Evolutionary conservation across 2,888 invertebrate genomes (phyloP), one percentile per base, ranked within the genome.

Genomic region (Drosophila dives): DNA sequence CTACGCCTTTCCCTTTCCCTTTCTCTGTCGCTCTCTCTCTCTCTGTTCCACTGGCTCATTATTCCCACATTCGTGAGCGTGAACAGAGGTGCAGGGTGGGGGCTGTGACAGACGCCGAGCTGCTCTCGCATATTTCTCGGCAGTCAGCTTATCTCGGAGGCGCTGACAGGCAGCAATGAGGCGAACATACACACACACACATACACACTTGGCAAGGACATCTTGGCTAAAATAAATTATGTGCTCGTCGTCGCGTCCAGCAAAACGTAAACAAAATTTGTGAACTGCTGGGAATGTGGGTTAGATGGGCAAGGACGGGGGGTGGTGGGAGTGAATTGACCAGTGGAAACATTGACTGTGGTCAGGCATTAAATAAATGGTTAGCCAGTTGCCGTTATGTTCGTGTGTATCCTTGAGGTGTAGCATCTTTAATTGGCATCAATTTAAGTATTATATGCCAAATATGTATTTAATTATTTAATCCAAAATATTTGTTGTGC

Each of bases 141-240:
- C 86, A 89, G 85, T 90, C 85, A 88, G 86, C 86, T 86, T 86
- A 86, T 86, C 88, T 84, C 67, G 23, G 59, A 84, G 84, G 83
- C 88, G 86, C 86, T 87, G 86, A 86, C 88, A 86, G 88, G 59
- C 86, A 74, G 86, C 83, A 81, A 84, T 72, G 79, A 75, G 84
- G 75, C 75, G 54, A 60, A 53, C 72, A 58, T 51, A 49, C 71
- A 55, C 53, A 55, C 55, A 58, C 65, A 62, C 55, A 32, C 54
- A 56, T 63, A 48, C 53, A 54, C 12, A 55, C 45, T 34, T 11
- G 26, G n/a, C 81, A 83, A 85, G 83, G 87, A 85, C 86, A 87
- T 80, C 85, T 82, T 67, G 74, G 84, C 64, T 63, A 64, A 87
- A 78, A 86, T 86, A 86, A 87, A 86, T 87, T 86, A 87, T 87